Conservation (phyloP, 2,113 vertebrate species). For the Chrysemys picta region DNA sequence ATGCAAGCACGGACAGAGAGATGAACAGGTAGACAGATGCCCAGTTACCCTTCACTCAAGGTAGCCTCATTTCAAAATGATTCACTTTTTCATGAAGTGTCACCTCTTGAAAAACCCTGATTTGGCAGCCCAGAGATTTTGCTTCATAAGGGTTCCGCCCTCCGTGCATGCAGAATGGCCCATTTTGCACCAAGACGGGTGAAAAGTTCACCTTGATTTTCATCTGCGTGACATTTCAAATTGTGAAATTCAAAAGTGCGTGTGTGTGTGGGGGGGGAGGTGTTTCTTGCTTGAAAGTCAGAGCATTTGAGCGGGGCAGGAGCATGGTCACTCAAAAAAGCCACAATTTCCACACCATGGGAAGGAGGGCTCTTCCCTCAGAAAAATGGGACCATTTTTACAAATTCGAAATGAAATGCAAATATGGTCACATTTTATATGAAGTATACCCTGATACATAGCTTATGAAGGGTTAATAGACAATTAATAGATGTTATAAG, state of each 20-base stretch:
- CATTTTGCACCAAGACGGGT: not conserved
- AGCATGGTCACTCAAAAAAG: not conserved
- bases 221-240: not conserved
- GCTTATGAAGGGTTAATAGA: not conserved
- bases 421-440: not conserved
- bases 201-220: not conserved
- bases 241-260: not conserved
- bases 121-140: not conserved
- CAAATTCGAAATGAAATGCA: not conserved
- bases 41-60: too few relatives aligned
- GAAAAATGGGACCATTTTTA: not conserved
- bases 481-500: not conserved
- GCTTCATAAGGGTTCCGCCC: too few relatives aligned
- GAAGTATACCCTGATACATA: not conserved
- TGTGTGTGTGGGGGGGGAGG: not conserved
- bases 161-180: not conserved
- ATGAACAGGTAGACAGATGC: too few relatives aligned
- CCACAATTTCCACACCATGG: not conserved
- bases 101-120: not conserved
- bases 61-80: too few relatives aligned
- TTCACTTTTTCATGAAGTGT: too few relatives aligned
- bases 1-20: too few relatives aligned
- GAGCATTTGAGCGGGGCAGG: not conserved
- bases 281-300: not conserved
- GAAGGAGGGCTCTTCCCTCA: too few relatives aligned